Conservation (phyloP, 1,140 invertebrate genomes). For the Rhopalosiphum maidis region DNA sequence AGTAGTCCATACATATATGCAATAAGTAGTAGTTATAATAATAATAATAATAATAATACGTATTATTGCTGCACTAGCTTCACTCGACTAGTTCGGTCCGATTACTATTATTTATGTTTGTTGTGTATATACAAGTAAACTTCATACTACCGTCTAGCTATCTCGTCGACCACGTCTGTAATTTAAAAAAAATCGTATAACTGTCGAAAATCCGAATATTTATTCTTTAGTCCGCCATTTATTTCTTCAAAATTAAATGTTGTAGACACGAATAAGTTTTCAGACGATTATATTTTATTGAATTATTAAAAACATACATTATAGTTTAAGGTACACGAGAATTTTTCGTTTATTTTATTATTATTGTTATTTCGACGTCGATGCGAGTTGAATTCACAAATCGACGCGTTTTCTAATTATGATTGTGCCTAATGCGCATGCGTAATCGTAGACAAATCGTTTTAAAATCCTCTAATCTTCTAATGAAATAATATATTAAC, state of each 20-base stretch:
- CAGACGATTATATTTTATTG: not conserved
- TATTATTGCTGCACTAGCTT: not conserved
- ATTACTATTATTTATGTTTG: not conserved
- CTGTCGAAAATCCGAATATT: not conserved
- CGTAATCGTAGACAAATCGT: not conserved
- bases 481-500: constrained; percentile 11
- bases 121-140: not conserved
- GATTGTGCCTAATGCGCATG: not conserved
- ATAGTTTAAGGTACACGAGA: too few species aligned
- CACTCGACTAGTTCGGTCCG: not conserved
- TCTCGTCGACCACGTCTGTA: not conserved
- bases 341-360: not conserved
- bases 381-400: not conserved
- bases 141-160: not conserved
- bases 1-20: not conserved
- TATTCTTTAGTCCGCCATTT: not conserved
- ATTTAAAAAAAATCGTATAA: not conserved
- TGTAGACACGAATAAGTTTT: not conserved
- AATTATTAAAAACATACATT: not conserved
- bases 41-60: not conserved
- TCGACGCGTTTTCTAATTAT: not conserved
- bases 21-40: not conserved
- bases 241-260: not conserved
- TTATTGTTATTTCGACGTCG: not conserved
- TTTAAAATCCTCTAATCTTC: not conserved